phyloP scores from a whole-genome alignment of 2,113 vertebrate species.

The Acrocephalus kingi region DNA sequence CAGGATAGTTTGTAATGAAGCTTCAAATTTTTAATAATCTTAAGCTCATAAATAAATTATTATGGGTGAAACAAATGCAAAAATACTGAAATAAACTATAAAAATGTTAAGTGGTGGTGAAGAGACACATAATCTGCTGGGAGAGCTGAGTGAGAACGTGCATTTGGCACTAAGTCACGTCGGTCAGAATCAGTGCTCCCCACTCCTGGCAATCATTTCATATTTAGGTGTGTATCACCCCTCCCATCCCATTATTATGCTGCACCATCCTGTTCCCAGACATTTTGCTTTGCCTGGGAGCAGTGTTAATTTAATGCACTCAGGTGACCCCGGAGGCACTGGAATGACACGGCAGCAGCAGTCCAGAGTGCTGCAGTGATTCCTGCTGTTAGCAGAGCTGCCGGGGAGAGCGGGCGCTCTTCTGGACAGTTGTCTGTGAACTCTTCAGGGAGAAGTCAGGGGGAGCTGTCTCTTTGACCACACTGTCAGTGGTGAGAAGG shows the following conservation, averaged over 20 bases:
- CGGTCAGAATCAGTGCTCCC: background rate
- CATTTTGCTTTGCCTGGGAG: slow-evolving; percentile 11
- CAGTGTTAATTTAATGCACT: background rate
- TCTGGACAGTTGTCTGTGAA: background rate
- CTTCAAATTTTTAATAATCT: slow-evolving; percentile 44
- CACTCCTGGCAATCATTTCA: background rate
- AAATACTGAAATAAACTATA: background rate
- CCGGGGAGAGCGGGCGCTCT: background rate
- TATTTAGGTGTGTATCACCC: background rate
- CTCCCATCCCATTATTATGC: background rate
- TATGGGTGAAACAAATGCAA: background rate
- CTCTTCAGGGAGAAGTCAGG: background rate
- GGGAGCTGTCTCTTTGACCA: background rate
- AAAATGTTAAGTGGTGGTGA: slow-evolving; percentile 6
- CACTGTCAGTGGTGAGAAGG: background rate
- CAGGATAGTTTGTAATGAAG: slow-evolving; percentile 48
- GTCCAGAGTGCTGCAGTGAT: background rate
- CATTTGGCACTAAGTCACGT: background rate
- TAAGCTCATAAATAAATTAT: slow-evolving; percentile 58
- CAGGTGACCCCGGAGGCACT: background rate
- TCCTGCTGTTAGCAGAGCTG: background rate
- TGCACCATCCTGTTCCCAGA: background rate
- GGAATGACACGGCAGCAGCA: slow-evolving; percentile 11
- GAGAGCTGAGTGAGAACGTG: background rate
- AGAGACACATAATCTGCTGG: background rate